Base-by-base conservation (phyloP, 2,888 invertebrate species). In the Drosophila fungiperda region DNA sequence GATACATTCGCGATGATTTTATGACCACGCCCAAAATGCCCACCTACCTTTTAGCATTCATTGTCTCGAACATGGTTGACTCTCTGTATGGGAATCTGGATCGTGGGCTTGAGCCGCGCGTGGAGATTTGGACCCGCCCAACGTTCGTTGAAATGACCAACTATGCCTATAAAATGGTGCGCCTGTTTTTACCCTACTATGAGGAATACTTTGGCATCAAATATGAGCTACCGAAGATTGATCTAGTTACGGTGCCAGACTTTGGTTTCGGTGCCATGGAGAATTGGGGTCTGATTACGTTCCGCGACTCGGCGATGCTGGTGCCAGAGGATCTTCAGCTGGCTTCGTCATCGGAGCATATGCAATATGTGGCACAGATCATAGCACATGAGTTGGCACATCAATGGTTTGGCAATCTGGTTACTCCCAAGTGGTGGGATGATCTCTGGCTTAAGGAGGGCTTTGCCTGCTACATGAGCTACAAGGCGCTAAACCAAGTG, bases 321-420 rank as follows among this genome's bases (percentile, higher is more conserved):
- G 93, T 93, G 17, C 93, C 93, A 2, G 90, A 92, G 83, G 93
- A 92, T 80, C 87, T 91, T 65, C 91, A 92, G 55, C 83, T 91
- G 57, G 92, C 92, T 38, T 93, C 93, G 33, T 93, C 95, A 33
- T 94, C 95, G 40, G 94, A 93, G 77, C 94, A 95, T 75, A 94
- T 94, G 80, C 95, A 96, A 82, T 94, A 94, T 57, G 94, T 96
- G 2, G 95, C 95, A 1, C 94, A 95, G 29, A 95, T 95, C 3
- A 94, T 96, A 6, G 94, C 96, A 0, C 97, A 98, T 87, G 97
- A 98, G 92, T 92, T 97, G 60, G 95, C 96, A 1, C 97, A 98
- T 91, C 96, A 96, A 94, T 97, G 97, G 97, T 96, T 97, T 82
- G 97, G 97, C 8, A 96, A 97, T 89, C 93, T 96, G 23, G 95